These are phyloP conservation scores for Eumeta japonica DNA, from an alignment of 1,140 invertebrate species.

Conservation along the genomic window DNA sequence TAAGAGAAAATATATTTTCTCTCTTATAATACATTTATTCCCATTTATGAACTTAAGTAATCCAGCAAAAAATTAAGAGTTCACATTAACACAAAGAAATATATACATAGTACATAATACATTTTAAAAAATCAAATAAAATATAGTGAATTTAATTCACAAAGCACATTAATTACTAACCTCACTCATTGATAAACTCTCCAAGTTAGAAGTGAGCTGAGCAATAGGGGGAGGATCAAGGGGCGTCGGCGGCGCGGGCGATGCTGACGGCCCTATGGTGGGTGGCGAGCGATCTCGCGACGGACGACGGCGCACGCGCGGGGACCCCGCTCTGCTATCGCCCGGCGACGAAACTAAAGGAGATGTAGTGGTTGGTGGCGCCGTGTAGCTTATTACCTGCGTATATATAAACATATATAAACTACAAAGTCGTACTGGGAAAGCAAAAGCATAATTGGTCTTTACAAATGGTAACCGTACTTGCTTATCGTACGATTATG, in stretches of 20 bases:
- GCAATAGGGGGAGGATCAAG: constrained; percentile 38
- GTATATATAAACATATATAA: too few relatives aligned
- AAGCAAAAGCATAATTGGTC: not conserved
- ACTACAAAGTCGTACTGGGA: too few relatives aligned
- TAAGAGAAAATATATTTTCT: too few relatives aligned
- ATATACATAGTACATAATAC: not conserved
- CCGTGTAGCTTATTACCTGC: constrained; percentile 39
- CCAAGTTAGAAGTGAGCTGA: constrained; percentile 45
- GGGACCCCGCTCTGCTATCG: constrained; percentile 62
- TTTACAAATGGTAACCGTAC: too few relatives aligned
- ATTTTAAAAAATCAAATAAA: too few relatives aligned
- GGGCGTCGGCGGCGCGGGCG: constrained; percentile 36
- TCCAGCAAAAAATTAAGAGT: too few relatives aligned
- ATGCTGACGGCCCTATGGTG: constrained; percentile 35
- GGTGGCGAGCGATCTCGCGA: constrained; percentile 55
- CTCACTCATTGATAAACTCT: constrained; percentile 35
- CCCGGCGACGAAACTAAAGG: constrained; percentile 62
- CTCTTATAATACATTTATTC: too few relatives aligned
- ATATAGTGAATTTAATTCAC: too few relatives aligned
- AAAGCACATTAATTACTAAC: too few relatives aligned
- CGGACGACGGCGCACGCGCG: constrained; percentile 48
- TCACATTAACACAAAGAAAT: not conserved
- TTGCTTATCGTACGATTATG: too few relatives aligned
- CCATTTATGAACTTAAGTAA: too few relatives aligned
- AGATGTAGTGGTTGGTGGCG: constrained; percentile 44